Base-by-base conservation (phyloP, 2,113 vertebrate genomes). In the Theropithecus gelada region DNA sequence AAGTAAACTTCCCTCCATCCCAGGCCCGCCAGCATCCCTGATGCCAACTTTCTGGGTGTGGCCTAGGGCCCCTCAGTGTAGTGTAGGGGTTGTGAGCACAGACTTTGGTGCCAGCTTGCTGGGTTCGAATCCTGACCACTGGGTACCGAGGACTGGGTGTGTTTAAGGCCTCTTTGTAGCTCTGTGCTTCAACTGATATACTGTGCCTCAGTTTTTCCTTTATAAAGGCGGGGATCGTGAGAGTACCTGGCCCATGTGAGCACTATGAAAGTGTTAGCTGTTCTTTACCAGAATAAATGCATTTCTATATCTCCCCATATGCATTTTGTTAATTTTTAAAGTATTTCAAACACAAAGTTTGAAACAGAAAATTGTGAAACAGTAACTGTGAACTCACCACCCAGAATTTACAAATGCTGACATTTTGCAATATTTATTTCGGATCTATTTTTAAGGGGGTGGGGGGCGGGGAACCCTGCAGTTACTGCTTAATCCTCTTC, bases 401-500 rank as follows among this genome's bases (percentile, higher is more conserved):
- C 52, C 59, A 59, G 82, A 83, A 79, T 81, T 91, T 66, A 85
- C 50, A 81, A 52, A 90, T 23, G 66, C 66, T 75, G 84, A 72
- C 91, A n/a, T 81, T 95, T 84, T 70, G 50, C 25, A 64, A 35
- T 43, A 55, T 83, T 96, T 88, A n/a, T 89, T 92, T 97, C 95
- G 64, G 95, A 79, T 96, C 96, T 96, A 93, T 96, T 97, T 98
- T 97, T 86, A 89, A 89, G 89, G 79, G 87, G 72, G 48, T 66
- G 48, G 48, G 48, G 48, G 48, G 2, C 48, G 3, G 96, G 95
- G 97, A 97, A 89, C 61, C 61, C 16, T 25, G 81, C 40, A 30
- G 45, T 84, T 30, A n/a, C 70, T 2, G n/a, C 83, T 50, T 93
- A 82, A 93, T 95, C 92, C 88, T 43, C 59, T 87, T 30, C 57